A percentile compares a stretch with the other conserved stretches of the same genome.
Evolutionary conservation across 92 coral and sea anemone genomes (phyloP).

Genomic region (Palythoa grandiflora): DNA sequence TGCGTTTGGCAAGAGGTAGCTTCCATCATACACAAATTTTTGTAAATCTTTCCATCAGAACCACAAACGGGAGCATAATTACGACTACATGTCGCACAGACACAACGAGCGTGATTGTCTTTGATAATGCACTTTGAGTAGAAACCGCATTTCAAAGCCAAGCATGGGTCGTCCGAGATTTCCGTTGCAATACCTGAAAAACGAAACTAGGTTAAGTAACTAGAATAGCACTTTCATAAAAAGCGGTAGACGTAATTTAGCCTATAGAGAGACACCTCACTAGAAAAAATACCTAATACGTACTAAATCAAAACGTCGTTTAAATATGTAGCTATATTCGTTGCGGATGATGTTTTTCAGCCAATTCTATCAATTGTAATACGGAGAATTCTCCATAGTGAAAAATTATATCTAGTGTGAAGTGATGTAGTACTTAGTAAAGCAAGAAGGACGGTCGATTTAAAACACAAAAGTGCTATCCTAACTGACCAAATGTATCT

Average conservation of each 20-base stretch:
- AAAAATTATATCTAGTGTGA: too few species aligned
- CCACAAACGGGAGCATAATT: conserved; percentile 39
- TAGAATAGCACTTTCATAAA: neutral
- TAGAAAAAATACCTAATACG: too few species aligned
- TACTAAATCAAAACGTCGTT: too few species aligned
- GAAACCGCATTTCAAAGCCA: conserved; percentile 20
- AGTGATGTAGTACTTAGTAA: too few species aligned
- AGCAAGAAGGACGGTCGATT: too few species aligned
- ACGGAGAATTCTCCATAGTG: too few species aligned
- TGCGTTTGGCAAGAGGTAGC: conserved; percentile 20
- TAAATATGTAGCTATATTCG: too few species aligned
- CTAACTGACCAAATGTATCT: too few species aligned
- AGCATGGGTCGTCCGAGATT: conserved; percentile 41
- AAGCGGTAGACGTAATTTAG: neutral
- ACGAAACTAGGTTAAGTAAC: neutral
- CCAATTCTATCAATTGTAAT: too few species aligned
- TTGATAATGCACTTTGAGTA: conserved; percentile 29
- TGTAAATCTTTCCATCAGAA: conserved; percentile 39
- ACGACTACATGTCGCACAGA: conserved; percentile 14
- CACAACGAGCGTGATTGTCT: conserved; percentile 12
- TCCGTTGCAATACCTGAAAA: conserved; percentile 8
- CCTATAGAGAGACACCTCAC: too few species aligned
- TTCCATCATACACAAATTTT: conserved; percentile 19
- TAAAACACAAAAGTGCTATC: too few species aligned
- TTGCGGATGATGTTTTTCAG: too few species aligned